Percentiles rank a stretch among this genome's conserved stretches.
These are phyloP conservation scores for Pogonognathellus flavescens DNA, from an alignment of 1,140 invertebrate species.

Conservation along the genomic window DNA sequence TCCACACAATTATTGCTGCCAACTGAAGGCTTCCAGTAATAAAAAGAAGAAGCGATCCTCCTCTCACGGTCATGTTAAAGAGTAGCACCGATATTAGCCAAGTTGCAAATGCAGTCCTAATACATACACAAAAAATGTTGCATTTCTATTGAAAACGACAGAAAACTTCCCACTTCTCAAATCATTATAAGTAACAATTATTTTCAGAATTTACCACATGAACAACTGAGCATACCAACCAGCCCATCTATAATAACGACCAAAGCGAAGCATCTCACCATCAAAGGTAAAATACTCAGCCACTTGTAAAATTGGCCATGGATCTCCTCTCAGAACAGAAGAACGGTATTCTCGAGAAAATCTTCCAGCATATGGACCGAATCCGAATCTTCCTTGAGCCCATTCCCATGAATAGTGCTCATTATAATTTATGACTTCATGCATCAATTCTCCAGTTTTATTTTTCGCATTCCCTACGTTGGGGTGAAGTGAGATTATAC, in stretches of 20 bases:
- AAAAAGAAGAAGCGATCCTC: slow-evolving; percentile 72
- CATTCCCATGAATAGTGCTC: slow-evolving; percentile 78
- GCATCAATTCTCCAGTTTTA: slow-evolving; percentile 50
- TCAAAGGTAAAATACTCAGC: slow-evolving; percentile 79
- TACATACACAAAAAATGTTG: slow-evolving; percentile 17
- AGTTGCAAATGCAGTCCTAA: slow-evolving; percentile 74
- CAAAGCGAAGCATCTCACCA: slow-evolving; percentile 73
- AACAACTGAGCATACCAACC: slow-evolving; percentile 77
- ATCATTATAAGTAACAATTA: not conserved
- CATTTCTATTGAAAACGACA: not conserved
- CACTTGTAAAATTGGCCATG: slow-evolving; percentile 76
- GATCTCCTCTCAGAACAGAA: slow-evolving; percentile 74
- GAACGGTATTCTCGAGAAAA: slow-evolving; percentile 74
- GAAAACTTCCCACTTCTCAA: not conserved
- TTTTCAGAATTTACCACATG: slow-evolving; percentile 72
- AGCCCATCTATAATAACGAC: slow-evolving; percentile 74
- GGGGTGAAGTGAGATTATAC: too few species aligned
- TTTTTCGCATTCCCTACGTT: slow-evolving; percentile 55
- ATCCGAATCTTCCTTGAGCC: slow-evolving; percentile 75
- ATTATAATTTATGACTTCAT: slow-evolving; percentile 77
- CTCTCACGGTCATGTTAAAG: slow-evolving; percentile 73
- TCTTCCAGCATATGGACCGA: slow-evolving; percentile 71
- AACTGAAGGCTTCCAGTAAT: slow-evolving; percentile 73
- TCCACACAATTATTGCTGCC: slow-evolving; percentile 70
- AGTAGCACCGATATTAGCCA: slow-evolving; percentile 76